Evolutionary conservation across 2,888 invertebrate genomes (phyloP).

Genomic region (Perithous albicinctus): DNA sequence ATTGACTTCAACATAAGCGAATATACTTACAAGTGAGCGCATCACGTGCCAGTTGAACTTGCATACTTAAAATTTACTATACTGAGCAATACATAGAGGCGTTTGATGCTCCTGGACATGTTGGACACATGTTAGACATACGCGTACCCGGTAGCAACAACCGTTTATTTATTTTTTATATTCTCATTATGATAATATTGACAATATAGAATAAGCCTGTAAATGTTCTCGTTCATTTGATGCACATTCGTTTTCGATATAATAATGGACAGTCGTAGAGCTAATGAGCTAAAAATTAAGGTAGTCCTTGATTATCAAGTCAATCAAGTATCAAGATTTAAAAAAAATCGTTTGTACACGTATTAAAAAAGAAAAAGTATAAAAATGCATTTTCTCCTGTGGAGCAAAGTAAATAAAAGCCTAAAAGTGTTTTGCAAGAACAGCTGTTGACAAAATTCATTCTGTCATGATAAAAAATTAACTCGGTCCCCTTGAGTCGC

Average conservation of each 20-base stretch:
- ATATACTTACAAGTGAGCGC: not conserved
- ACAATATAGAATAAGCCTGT: not conserved
- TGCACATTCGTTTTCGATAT: no score
- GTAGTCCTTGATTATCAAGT: no score
- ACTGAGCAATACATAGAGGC: not conserved
- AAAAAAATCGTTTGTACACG: no score
- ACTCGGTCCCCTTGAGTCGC: no score
- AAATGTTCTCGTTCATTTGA: not conserved
- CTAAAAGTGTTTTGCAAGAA: no score
- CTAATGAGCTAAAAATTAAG: no score
- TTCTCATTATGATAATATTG: slow-evolving; percentile 2
- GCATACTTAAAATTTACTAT: not conserved
- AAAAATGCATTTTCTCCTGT: no score
- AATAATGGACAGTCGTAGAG: no score
- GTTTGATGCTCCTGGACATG: slow-evolving; percentile 13
- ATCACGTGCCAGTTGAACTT: not conserved
- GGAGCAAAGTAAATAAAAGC: no score
- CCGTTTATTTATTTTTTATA: not conserved
- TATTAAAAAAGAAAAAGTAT: no score
- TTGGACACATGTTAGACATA: slow-evolving; percentile 49
- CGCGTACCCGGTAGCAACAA: not conserved
- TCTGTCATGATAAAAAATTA: not conserved
- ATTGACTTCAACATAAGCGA: not conserved
- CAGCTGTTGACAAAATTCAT: no score
- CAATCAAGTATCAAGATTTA: no score